Percentiles rank a stretch among this genome's conserved stretches.
These are phyloP conservation scores for Crypturellus undulatus DNA, from an alignment of 2,113 vertebrate genomes.

Conservation along the genomic window DNA sequence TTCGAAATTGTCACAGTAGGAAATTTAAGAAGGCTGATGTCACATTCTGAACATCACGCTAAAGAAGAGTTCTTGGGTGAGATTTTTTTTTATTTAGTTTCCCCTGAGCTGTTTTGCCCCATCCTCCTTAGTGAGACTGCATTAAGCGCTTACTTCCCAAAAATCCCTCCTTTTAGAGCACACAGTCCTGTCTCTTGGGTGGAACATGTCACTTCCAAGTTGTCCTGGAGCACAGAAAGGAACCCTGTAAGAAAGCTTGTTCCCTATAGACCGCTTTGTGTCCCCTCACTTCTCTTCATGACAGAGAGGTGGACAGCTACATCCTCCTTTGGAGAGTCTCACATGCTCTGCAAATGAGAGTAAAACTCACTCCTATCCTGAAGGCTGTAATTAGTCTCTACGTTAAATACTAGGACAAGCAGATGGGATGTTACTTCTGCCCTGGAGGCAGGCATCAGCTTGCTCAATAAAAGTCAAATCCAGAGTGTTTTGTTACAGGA, in stretches of 20 bases:
- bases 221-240: background rate
- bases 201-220: background rate
- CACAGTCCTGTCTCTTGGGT: background rate
- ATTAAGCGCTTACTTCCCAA: background rate
- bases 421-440: background rate
- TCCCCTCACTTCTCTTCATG: accelerated
- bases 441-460: background rate
- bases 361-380: background rate
- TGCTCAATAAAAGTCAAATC: background rate
- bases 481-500: background rate
- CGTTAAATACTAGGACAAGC: too few relatives aligned
- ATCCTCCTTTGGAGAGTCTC: background rate
- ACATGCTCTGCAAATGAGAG: accelerated
- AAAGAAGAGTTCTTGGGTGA: background rate
- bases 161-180: background rate
- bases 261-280: accelerated
- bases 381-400: background rate
- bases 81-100: background rate
- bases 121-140: background rate
- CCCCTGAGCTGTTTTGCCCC: background rate
- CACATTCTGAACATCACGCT: background rate
- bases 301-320: background rate
- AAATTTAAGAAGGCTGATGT: background rate
- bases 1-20: background rate
- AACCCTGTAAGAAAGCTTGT: background rate